Evolutionary conservation across 2,113 vertebrate species (phyloP), one percentile per base, ranked within the genome.

Genomic region (Tragulus kanchil): DNA sequence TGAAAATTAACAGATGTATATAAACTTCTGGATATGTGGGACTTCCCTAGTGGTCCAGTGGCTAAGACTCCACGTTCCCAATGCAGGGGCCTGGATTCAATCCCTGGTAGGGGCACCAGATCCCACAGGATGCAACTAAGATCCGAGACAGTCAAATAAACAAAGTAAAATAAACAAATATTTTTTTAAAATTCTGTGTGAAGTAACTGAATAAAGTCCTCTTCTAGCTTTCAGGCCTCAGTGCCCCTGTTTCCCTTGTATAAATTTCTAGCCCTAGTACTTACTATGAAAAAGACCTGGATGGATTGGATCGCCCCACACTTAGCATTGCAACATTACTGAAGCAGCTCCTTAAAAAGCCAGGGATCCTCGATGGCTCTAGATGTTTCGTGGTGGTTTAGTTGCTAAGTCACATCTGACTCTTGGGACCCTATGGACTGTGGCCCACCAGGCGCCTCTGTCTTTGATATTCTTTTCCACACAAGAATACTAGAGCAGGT

Each of bases 321-420:
- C 28, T 42, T 91, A 52, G 16, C 31, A 54, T n/a, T 81, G 12
- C 42, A 58, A 21, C 19, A 45, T 75, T 83, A 50, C 11, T 69
- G 45, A 93, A 89, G 64, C 48, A 71, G 58, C 64, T 93, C n/a
- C 61, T 87, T 95, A 31, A 93, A 88, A 90, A 84, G 12, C 61
- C 92, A 78, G 75, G 25, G 45, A 58, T 87, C 79, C 42, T 88
- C 42, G 28, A 26, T 56, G 12, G 23, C 56, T 94, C 86, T 90
- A 65, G 36, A 78, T 78, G 17, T 65, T 96, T 36, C 36, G 36
- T 36, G 36, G 36, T 36, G 36, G 36, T 36, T 36, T 36, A 36
- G 36, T 36, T 36, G 36, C 36, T 36, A 36, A 36, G 36, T 36
- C 36, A 36, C 36, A 36, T 36, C 36, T 36, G 36, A 36, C 36